phyloP scores from a whole-genome alignment of 2,113 vertebrate species.

The Meleagris gallopavo region DNA sequence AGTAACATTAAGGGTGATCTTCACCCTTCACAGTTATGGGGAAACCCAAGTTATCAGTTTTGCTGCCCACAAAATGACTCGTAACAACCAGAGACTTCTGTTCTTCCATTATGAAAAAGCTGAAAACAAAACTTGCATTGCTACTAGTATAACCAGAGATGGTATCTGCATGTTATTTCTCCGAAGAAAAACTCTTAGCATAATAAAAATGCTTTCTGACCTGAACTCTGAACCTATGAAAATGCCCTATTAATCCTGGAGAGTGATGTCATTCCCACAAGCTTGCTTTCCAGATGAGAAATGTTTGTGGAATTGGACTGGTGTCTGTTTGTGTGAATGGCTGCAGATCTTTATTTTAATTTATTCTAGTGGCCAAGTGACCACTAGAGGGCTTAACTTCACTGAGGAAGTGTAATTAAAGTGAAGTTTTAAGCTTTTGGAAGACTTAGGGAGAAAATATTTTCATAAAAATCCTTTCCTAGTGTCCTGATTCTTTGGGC shows the following conservation, averaged over 20 bases:
- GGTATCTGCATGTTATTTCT: background rate
- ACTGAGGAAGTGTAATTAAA: background rate
- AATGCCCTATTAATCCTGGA: background rate
- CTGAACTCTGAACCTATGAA: slow-evolving; percentile 12
- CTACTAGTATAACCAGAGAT: slow-evolving; percentile 24
- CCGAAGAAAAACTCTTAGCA: background rate
- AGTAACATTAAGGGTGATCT: background rate
- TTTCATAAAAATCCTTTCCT: background rate
- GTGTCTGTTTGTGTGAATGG: background rate
- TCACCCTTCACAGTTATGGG: background rate
- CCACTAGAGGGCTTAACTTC: slow-evolving; percentile 56
- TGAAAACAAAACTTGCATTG: slow-evolving; percentile 49
- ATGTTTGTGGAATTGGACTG: background rate
- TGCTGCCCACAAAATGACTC: background rate
- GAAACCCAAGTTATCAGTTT: background rate
- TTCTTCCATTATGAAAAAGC: slow-evolving; percentile 1
- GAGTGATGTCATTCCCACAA: background rate
- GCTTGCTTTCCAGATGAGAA: background rate
- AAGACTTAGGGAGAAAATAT: background rate
- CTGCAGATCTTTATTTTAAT: background rate
- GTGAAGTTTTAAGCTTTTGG: background rate
- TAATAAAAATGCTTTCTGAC: slow-evolving; percentile 41
- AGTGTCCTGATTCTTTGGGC: background rate
- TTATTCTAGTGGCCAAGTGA: background rate
- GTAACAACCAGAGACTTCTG: background rate